Base-by-base conservation (phyloP, 1,140 invertebrate genomes). In the Mizuhopecten yessoensis region DNA sequence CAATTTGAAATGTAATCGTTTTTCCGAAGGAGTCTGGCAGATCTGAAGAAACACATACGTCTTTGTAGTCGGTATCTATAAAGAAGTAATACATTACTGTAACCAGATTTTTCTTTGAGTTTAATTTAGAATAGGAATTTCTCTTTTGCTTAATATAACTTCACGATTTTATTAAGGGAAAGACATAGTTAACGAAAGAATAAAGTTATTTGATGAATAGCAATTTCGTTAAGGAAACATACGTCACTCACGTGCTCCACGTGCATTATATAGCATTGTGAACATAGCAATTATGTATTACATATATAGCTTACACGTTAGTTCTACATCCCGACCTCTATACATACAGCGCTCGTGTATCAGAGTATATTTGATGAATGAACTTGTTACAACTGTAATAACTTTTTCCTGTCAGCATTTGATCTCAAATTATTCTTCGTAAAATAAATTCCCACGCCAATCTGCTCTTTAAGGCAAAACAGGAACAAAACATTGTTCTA, bases 101-200 rank as follows among this genome's bases (percentile, higher is more conserved):
- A 29, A 75, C 57, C 7, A 7, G n/a, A 3, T n/a, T 29, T 29
- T 75, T n/a, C 57, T 75, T 75, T 75, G 57, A 75, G 57, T 75
- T 75, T 75, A 75, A 75, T 75, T 75, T 75, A n/a, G 23, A 75
- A 75, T 75, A 45, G 42, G 17, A 15, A 13, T 45, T 57, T 57
- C 45, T 57, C 42, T 89, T 89, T 89, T 49, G 42, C 88, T 20
- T 57, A 29, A 36, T 34, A 23, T 23, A 89, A 42, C 88, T 29
- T 45, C 33, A 33, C 45, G 15, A 17, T 34, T 49, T 89, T 20
- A 23, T 33, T 49, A 15, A 15, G 13, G 87, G 33, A 86, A 9
- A 33, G 33, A 86, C 9, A 20, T 45, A 17, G 17, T 45, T 45
- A 45, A 10, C 10, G 42, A 45, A 45, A 0, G 0, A 13, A 45